Conservation (phyloP, 2,888 invertebrate genomes). For the Pecten maximus region DNA sequence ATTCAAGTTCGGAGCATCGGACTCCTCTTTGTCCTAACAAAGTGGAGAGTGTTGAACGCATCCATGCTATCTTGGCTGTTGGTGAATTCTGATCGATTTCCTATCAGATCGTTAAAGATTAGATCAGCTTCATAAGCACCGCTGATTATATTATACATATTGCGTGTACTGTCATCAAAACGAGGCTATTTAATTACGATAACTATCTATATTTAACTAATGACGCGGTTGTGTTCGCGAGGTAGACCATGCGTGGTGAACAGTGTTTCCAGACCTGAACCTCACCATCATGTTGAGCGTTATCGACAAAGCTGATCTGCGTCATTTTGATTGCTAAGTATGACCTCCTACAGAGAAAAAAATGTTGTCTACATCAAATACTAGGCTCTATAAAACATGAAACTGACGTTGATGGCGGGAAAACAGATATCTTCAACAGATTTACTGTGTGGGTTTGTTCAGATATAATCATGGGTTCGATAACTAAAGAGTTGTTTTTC, state of each 20-base stretch:
- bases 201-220: background rate
- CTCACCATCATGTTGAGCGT: background rate
- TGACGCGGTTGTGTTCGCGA: background rate
- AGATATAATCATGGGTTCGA: background rate
- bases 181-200: background rate
- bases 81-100: background rate
- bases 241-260: background rate
- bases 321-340: background rate
- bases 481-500: background rate
- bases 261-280: background rate
- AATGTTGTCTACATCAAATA: background rate
- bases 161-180: slow-evolving; percentile 4
- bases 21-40: background rate
- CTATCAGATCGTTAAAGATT: background rate
- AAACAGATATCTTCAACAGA: background rate
- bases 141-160: background rate
- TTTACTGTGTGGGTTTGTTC: background rate
- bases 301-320: background rate
- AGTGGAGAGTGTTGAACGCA: background rate
- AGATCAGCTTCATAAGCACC: background rate
- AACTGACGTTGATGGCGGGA: slow-evolving; percentile 19
- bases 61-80: background rate
- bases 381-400: background rate
- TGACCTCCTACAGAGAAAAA: background rate
- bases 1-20: background rate